phyloP scores from a whole-genome alignment of 2,888 invertebrate genomes.

The Heteromurus nitidus region DNA sequence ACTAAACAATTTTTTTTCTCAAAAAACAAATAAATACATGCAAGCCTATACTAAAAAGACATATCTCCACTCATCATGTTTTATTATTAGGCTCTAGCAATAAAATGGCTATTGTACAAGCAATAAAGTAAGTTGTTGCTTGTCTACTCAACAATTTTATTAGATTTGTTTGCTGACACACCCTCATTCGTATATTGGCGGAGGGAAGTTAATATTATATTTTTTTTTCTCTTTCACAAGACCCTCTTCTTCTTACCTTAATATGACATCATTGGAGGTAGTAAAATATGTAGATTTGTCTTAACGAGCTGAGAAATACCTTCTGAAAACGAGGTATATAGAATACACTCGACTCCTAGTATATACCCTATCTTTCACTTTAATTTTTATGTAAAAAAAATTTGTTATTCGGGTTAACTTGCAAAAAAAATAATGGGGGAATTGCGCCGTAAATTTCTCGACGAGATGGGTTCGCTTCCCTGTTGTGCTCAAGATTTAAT shows the following conservation, averaged over 20 bases:
- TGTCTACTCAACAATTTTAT: slow-evolving; percentile 61
- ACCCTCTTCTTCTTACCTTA: slow-evolving; percentile 53
- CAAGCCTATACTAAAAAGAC: not conserved
- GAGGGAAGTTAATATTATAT: slow-evolving; percentile 24
- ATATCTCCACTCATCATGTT: slow-evolving; percentile 49
- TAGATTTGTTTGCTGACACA: slow-evolving; percentile 62
- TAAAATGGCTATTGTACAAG: slow-evolving; percentile 61
- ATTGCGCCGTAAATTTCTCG: not conserved
- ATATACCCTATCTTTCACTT: too few relatives aligned
- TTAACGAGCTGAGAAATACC: slow-evolving; percentile 44
- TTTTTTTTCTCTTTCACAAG: slow-evolving; percentile 15
- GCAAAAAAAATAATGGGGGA: slow-evolving; percentile 6
- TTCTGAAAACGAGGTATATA: too few relatives aligned
- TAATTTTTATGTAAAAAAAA: not conserved
- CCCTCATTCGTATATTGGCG: slow-evolving; percentile 43
- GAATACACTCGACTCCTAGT: too few relatives aligned
- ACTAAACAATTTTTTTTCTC: slow-evolving; percentile 17
- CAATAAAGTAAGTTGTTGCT: slow-evolving; percentile 60
- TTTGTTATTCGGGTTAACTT: slow-evolving; percentile 9
- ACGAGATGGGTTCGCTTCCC: not conserved
- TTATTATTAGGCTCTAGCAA: slow-evolving; percentile 58
- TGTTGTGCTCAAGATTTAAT: slow-evolving; percentile 46
- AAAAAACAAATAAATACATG: slow-evolving; percentile 8
- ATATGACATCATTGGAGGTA: slow-evolving; percentile 62
- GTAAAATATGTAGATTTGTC: slow-evolving; percentile 60